Percentiles rank a stretch among this genome's conserved stretches.
Conservation (phyloP, 2,888 invertebrate genomes). For the Patella ulyssiponensis region DNA sequence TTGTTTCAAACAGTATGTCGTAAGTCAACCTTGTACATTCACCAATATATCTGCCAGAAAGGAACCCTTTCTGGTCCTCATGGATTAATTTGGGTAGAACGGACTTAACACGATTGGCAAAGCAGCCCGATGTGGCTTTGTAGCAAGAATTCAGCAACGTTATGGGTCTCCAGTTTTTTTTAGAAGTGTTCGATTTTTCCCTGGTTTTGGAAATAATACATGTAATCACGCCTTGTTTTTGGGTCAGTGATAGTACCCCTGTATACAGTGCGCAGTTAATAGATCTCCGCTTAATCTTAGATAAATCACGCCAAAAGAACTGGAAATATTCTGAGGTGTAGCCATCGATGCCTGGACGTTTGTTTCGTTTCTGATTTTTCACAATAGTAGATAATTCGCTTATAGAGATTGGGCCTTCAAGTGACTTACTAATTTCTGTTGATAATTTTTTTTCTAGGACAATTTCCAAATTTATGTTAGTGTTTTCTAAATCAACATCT, state of each 20-base stretch:
- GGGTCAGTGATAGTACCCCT: conserved; percentile 15
- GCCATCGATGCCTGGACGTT: too few relatives aligned
- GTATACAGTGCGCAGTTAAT: conserved; percentile 1
- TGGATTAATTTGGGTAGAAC: conserved; percentile 4
- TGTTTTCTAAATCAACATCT: too few relatives aligned
- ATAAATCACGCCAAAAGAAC: too few relatives aligned
- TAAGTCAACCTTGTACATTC: not conserved
- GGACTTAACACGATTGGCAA: conserved; percentile 15
- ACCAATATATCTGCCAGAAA: conserved; percentile 16
- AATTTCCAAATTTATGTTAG: too few relatives aligned
- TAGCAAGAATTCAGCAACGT: conserved; percentile 13
- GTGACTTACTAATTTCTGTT: too few relatives aligned
- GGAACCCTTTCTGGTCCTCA: conserved; percentile 17
- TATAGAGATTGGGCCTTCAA: too few relatives aligned
- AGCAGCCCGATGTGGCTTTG: conserved; percentile 16
- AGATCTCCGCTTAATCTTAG: too few relatives aligned
- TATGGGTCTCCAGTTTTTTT: conserved; percentile 24
- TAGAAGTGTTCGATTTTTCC: conserved; percentile 5
- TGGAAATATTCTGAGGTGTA: too few relatives aligned
- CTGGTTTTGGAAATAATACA: conserved; percentile 15
- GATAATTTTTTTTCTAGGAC: too few relatives aligned
- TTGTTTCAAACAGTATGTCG: not conserved
- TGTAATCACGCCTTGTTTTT: conserved; percentile 15
- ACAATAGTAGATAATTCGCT: too few relatives aligned
- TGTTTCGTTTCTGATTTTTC: too few relatives aligned